phyloP scores from a whole-genome alignment of 2,113 vertebrate species.

The Probosciger aterrimus region DNA sequence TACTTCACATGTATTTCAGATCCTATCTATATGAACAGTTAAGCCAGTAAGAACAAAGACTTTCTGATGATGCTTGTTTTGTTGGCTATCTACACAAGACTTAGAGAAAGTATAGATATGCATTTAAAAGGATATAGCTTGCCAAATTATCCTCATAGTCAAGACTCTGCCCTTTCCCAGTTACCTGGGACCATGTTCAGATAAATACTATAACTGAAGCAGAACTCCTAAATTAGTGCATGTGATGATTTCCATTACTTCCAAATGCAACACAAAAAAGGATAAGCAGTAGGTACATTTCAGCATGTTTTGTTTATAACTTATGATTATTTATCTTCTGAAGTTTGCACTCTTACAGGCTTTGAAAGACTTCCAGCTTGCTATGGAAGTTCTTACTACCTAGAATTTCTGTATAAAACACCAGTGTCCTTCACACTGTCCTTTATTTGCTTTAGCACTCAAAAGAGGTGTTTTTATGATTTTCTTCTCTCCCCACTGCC shows the following conservation, averaged over 20 bases:
- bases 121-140: neutral
- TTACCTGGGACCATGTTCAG: neutral
- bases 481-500: neutral
- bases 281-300: neutral
- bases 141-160: neutral
- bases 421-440: neutral
- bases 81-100: neutral
- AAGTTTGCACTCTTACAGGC: neutral
- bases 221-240: rapidly evolving
- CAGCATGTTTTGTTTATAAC: neutral
- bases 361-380: neutral
- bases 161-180: neutral
- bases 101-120: rapidly evolving
- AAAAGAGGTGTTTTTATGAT: neutral
- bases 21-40: neutral
- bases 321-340: neutral
- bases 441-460: neutral
- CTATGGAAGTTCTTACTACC: neutral
- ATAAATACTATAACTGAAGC: neutral
- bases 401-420: neutral
- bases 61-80: neutral
- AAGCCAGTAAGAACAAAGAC: neutral
- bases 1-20: neutral
- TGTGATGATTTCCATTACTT: neutral
- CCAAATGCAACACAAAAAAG: neutral